Evolutionary conservation across 2,888 invertebrate genomes (phyloP), one percentile per base, ranked within the genome.

Genomic region (Pyrrhosoma nymphula): DNA sequence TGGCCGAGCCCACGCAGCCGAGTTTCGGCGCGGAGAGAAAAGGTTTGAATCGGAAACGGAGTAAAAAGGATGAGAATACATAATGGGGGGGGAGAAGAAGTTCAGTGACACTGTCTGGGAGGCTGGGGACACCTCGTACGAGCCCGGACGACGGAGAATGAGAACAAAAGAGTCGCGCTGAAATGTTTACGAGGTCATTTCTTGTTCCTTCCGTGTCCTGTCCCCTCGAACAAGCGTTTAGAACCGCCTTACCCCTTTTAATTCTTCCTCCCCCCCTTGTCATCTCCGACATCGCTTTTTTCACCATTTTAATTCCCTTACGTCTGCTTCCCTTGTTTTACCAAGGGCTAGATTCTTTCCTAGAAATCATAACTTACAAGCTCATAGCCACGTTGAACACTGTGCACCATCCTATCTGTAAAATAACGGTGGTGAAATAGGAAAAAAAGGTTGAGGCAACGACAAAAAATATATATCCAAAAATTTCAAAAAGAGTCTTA

Each of bases 181-280:
- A 82, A 82, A 82, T 82, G 82, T 82, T 82, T 82, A 82, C 82
- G 82, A 82, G 30, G 35, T 82, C 82, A 35, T 35, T 35, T 30
- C 35, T 35, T 35, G 82, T 82, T 35, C 82, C 82, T 82, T 82
- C 82, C 82, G 82, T 82, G 35, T 82, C 82, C 26, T 69, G 69
- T 26, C 26, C 69, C 23, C 82, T 18, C 12, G 82, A 82, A 82
- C 82, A 82, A 82, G 82, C 30, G 16, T 35, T 35, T 82, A 82
- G 35, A 82, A 82, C 82, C 35, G 82, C 35, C 20, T 20, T 16
- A 1, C 82, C 16, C 82, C 82, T 35, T 82, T 26, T 82, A 82
- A 35, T 82, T 35, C 82, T 82, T 3, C 35, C 14, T 3, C 35
- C 14, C 69, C n/a, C 82, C 35, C 30, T 14, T 30, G 82, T 82